Evolutionary conservation across 2,797 vertebrate genomes (phyloP).

Genomic region (Phrynocephalus guinanensis): DNA sequence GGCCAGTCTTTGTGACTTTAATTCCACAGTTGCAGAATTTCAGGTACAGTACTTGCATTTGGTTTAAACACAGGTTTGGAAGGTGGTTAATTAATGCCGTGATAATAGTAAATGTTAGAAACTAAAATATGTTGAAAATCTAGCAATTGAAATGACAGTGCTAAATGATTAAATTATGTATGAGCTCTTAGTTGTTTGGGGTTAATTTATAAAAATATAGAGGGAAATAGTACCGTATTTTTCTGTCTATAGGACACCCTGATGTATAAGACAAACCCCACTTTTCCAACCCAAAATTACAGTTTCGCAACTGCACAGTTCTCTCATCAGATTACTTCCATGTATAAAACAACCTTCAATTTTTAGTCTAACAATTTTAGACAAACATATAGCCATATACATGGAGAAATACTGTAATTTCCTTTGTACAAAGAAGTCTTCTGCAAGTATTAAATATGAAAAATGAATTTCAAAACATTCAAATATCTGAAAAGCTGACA

Average conservation of each 20-base stretch:
- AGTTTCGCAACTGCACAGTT: too few relatives aligned
- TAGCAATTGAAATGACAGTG: neutral
- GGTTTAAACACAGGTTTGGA: slow-evolving; percentile 27
- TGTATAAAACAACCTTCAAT: too few relatives aligned
- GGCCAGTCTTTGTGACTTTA: slow-evolving; percentile 73
- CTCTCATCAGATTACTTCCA: too few relatives aligned
- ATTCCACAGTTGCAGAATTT: slow-evolving; percentile 76
- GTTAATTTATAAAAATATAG: neutral
- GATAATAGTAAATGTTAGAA: neutral
- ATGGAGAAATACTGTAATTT: too few relatives aligned
- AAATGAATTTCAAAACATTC: neutral
- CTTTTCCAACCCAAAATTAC: too few relatives aligned
- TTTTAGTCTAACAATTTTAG: too few relatives aligned
- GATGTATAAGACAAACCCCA: too few relatives aligned
- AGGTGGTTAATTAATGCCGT: neutral
- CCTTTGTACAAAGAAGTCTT: neutral
- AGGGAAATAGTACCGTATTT: neutral
- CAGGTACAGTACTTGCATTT: slow-evolving; percentile 71
- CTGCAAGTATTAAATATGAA: neutral
- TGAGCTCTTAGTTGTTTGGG: neutral
- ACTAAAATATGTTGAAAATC: neutral
- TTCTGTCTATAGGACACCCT: too few relatives aligned
- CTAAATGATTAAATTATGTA: too few relatives aligned
- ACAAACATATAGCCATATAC: too few relatives aligned
- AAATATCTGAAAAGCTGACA: neutral